Conservation (phyloP, 2,113 vertebrate species). For the Alectura lathami region DNA sequence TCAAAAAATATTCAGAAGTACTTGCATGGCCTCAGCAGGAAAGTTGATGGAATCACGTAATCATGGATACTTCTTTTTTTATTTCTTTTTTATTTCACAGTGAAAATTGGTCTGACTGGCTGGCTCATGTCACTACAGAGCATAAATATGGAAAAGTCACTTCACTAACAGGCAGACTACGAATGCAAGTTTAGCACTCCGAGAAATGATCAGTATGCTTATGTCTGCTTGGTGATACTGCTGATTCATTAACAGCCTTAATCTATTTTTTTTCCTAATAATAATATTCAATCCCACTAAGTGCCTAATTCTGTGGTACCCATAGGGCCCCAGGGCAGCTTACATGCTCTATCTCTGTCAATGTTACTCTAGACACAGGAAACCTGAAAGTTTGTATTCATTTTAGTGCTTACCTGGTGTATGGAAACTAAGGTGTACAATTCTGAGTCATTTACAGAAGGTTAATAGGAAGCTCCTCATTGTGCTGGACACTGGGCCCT, state of each 20-base stretch:
- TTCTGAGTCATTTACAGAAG: background rate
- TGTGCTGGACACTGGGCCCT: background rate
- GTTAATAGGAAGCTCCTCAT: background rate
- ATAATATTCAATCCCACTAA: background rate
- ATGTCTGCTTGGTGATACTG: background rate
- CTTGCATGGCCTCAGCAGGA: background rate
- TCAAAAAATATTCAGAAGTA: background rate
- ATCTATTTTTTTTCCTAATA: background rate
- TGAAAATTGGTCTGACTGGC: background rate
- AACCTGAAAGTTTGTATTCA: background rate
- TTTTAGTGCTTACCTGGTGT: background rate
- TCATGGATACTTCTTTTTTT: background rate
- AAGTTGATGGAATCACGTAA: background rate
- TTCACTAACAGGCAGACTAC: background rate
- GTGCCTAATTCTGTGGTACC: background rate
- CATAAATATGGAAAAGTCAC: background rate
- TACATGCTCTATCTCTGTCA: background rate
- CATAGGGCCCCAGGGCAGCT: background rate
- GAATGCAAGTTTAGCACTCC: background rate
- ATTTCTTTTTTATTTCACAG: background rate
- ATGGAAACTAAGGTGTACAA: background rate
- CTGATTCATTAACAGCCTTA: background rate
- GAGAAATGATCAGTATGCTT: background rate
- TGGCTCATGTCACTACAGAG: background rate
- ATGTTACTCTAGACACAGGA: background rate